Percentiles rank a stretch among this genome's conserved stretches.
phyloP scores from a whole-genome alignment of 1,140 invertebrate genomes.

The Drosophila navojoa region DNA sequence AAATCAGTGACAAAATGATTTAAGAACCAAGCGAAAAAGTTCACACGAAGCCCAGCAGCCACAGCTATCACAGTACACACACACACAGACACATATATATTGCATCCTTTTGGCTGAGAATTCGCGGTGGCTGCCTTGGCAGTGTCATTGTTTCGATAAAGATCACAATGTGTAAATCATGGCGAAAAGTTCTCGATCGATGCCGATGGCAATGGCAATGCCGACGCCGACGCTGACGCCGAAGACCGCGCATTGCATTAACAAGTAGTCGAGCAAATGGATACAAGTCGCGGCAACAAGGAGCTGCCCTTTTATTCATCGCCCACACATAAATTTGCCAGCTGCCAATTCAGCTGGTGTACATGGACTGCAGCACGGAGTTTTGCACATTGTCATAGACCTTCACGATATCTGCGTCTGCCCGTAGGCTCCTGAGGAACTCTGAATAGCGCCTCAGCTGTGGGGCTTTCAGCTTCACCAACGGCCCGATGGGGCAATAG shows the following conservation, averaged over 20 bases:
- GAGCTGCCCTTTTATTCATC: slow-evolving; percentile 21
- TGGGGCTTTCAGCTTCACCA: slow-evolving; percentile 19
- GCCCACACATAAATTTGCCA: slow-evolving; percentile 31
- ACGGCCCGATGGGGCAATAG: slow-evolving; percentile 28
- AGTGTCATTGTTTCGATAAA: slow-evolving; percentile 76
- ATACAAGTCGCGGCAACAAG: slow-evolving; percentile 55
- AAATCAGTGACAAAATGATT: slow-evolving; percentile 82
- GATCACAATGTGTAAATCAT: slow-evolving; percentile 79
- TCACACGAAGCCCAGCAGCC: slow-evolving; percentile 67
- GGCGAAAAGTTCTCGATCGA: slow-evolving; percentile 42
- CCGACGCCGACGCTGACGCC: slow-evolving; percentile 15
- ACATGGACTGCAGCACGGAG: neutral
- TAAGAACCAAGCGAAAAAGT: slow-evolving; percentile 75
- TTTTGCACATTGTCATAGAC: slow-evolving; percentile 68
- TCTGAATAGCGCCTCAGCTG: slow-evolving; percentile 36
- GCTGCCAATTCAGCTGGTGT: slow-evolving; percentile 25
- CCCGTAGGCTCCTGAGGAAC: slow-evolving; percentile 39
- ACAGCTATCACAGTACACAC: slow-evolving; percentile 16
- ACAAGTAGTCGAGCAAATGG: slow-evolving; percentile 80
- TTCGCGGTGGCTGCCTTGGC: slow-evolving; percentile 54
- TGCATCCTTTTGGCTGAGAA: slow-evolving; percentile 75
- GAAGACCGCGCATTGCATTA: slow-evolving; percentile 60
- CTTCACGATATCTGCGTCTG: slow-evolving; percentile 51
- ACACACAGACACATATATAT: slow-evolving; percentile 54
- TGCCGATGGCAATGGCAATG: neutral